Evolutionary conservation across 37 sponge, comb jelly and placozoan genomes (phyloP).

Genomic region (Crambe crambe): DNA sequence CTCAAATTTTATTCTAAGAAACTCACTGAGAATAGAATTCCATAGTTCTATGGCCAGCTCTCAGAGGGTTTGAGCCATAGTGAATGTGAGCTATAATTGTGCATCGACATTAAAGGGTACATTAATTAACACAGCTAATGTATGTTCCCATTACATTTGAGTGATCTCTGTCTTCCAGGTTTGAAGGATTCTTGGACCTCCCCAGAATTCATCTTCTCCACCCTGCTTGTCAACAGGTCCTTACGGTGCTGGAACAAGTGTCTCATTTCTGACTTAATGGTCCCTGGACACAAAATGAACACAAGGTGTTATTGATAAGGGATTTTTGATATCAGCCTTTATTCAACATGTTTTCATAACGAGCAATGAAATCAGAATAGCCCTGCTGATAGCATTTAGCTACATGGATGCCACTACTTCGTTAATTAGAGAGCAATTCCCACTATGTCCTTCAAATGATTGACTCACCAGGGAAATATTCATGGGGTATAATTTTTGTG

Average conservation of each 20-base stretch:
- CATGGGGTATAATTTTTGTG: too few relatives aligned
- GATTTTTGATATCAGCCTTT: too few relatives aligned
- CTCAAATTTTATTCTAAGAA: too few relatives aligned
- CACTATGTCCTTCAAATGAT: too few relatives aligned
- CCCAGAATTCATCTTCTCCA: slow-evolving; percentile 43
- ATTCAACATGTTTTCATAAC: too few relatives aligned
- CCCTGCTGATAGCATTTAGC: too few relatives aligned
- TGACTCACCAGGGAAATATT: too few relatives aligned
- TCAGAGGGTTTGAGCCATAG: slow-evolving; percentile 43
- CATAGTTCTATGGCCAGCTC: slow-evolving; percentile 22
- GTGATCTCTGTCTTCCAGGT: slow-evolving; percentile 57
- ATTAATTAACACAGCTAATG: neutral
- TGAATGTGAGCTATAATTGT: slow-evolving; percentile 62
- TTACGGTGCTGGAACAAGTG: slow-evolving; percentile 71
- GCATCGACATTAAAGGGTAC: neutral
- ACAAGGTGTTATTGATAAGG: too few relatives aligned
- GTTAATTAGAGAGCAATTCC: too few relatives aligned
- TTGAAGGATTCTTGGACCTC: slow-evolving; percentile 67
- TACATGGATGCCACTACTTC: too few relatives aligned
- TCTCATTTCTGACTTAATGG: slow-evolving; percentile 50
- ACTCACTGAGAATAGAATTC: slow-evolving; percentile 35
- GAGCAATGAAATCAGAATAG: too few relatives aligned
- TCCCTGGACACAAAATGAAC: slow-evolving; percentile 42
- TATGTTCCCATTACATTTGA: slow-evolving; percentile 49
- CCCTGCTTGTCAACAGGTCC: slow-evolving; percentile 70